Evolutionary conservation across 1,140 invertebrate species (phyloP), one percentile per base, ranked within the genome.

Genomic region (Cyclina sinensis): DNA sequence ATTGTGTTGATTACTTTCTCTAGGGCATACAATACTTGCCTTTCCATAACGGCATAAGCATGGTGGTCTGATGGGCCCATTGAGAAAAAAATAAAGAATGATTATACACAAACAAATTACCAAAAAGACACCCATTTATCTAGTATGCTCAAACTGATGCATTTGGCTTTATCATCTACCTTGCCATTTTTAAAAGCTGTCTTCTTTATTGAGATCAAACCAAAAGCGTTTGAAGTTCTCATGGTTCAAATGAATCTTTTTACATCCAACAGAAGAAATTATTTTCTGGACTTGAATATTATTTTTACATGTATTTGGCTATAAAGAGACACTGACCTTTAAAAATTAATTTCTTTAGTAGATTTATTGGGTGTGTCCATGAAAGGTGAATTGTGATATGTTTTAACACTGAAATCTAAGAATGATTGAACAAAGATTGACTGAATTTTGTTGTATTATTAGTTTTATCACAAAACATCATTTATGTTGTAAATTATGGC

Each of bases 361-460:
- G n/a, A n/a, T n/a, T n/a, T n/a, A 62, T 14, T 62, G 57, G 57
- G 57, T 62, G 57, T 62, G 57, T 62, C 57, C 7, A 62, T 27
- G 27, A 62, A 62, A 62, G n/a, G 57, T 27, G 57, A 27, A 27
- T 62, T 14, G 43, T 43, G 43, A 14, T 7, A 43, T 43, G 43
- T 43, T 62, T 62, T 24, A n/a, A 24, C 57, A 62, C 24, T 62
- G 57, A 24, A 62, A 62, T 62, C n/a, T 27, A 27, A 62, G 24
- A 62, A 9, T 9, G n/a, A 62, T 27, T 27, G 57, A 62, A 27
- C n/a, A 24, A 27, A 27, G 9, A 27, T 62, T 62, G 24, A 62
- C 57, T 27, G 24, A 24, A 9, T 4, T 62, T 62, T 62, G n/a
- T 5, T n/a, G 27, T 62, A 27, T 24, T 21, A 62, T 62, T 62